Conservation (phyloP, 2,888 invertebrate genomes). For the Brachyopa scutellaris region DNA sequence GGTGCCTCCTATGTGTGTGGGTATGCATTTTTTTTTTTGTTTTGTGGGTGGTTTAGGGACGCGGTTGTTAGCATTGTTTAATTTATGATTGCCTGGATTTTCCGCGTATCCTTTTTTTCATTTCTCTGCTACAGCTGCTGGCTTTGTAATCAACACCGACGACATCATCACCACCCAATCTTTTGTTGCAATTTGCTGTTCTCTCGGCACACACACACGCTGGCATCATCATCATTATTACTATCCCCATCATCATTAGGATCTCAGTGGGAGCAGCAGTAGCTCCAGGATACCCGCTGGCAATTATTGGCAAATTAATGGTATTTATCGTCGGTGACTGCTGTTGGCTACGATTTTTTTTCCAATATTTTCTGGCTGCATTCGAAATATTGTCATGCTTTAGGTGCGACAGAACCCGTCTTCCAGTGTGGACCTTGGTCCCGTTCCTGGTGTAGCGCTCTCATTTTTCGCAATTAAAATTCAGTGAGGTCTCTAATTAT, state of each 20-base stretch:
- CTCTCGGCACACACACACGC: background rate
- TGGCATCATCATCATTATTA: conserved; percentile 19
- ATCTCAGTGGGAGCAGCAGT: conserved; percentile 22
- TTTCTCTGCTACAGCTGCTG: background rate
- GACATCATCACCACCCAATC: conserved; percentile 11
- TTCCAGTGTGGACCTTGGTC: background rate
- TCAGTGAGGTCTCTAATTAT: conserved; percentile 25
- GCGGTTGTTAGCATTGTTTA: conserved; percentile 52
- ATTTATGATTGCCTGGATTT: conserved; percentile 59
- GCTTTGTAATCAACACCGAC: conserved; percentile 23
- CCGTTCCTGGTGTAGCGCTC: background rate
- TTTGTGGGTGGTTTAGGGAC: too few species aligned
- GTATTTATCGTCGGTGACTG: conserved; percentile 10
- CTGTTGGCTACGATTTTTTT: background rate
- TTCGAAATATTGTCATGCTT: background rate
- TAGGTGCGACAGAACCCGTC: conserved; percentile 9
- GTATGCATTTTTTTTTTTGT: background rate
- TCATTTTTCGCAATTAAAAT: conserved; percentile 21
- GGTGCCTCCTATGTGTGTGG: background rate
- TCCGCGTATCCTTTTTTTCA: conserved; percentile 3
- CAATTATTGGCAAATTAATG: conserved; percentile 68
- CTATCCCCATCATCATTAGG: conserved; percentile 51
- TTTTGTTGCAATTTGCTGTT: conserved; percentile 22
- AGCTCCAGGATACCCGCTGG: conserved; percentile 32
- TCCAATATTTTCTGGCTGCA: background rate